These are phyloP conservation scores for Blennius ocellaris DNA, from an alignment of 2,113 vertebrate species.

Conservation along the genomic window DNA sequence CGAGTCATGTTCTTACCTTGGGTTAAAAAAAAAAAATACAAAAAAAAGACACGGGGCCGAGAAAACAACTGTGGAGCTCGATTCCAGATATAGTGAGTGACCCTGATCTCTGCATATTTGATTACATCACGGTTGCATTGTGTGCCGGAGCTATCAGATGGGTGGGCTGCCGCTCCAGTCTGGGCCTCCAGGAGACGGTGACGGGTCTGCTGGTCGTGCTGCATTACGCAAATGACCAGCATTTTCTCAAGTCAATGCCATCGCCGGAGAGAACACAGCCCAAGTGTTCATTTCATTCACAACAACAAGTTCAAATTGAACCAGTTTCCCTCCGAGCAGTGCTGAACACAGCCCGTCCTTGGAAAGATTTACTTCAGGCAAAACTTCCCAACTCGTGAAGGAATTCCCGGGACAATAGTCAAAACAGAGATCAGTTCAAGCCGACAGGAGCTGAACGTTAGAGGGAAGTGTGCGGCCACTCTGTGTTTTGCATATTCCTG, in stretches of 20 bases:
- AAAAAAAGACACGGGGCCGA: constrained; percentile 46
- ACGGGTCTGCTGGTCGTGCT: too few relatives aligned
- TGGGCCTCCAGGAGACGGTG: neutral
- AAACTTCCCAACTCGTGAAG: neutral
- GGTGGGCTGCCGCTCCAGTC: neutral
- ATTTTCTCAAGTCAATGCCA: neutral
- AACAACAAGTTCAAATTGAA: neutral
- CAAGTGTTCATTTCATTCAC: neutral
- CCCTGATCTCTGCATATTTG: constrained; percentile 42
- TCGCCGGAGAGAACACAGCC: neutral
- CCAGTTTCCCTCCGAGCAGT: neutral
- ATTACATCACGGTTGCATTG: constrained; percentile 49
- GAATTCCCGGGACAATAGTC: neutral
- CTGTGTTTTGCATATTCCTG: too few relatives aligned
- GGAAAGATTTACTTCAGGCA: neutral
- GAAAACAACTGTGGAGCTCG: constrained; percentile 43
- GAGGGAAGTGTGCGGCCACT: too few relatives aligned
- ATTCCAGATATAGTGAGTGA: constrained; percentile 30
- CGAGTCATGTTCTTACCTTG: constrained; percentile 44
- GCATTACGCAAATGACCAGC: too few relatives aligned
- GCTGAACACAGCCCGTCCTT: neutral
- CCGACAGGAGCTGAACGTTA: neutral
- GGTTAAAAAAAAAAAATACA: too few relatives aligned
- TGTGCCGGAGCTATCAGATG: constrained; percentile 28
- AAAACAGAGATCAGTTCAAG: neutral